A percentile compares a stretch with the other conserved stretches of the same genome.
phyloP scores from a whole-genome alignment of 2,888 invertebrate species.

The Zeuzera pyrina region DNA sequence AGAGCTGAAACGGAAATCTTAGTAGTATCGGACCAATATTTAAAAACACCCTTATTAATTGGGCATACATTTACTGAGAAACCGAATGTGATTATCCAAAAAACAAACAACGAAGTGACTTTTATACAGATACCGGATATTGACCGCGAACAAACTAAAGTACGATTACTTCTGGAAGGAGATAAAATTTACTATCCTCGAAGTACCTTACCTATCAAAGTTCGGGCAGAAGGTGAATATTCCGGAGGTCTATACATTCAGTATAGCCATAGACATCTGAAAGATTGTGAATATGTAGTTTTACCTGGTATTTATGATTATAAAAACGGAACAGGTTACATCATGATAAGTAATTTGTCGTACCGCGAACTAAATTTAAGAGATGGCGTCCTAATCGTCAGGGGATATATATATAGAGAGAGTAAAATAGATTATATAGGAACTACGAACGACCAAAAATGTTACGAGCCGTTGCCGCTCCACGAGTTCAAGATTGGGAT shows the following conservation, averaged over 20 bases:
- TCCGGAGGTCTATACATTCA: neutral
- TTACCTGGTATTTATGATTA: neutral
- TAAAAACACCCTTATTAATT: neutral
- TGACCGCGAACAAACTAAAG: neutral
- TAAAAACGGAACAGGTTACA: neutral
- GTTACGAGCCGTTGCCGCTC: neutral
- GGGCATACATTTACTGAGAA: neutral
- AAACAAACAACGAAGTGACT: neutral
- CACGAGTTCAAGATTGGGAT: neutral
- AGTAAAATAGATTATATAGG: neutral
- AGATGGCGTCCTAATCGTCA: neutral
- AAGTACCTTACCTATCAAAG: neutral
- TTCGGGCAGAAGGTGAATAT: neutral
- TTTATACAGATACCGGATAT: neutral
- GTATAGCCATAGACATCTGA: neutral
- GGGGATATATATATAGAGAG: slow-evolving; percentile 1
- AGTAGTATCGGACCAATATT: neutral
- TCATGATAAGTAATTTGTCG: neutral
- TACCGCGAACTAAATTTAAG: neutral
- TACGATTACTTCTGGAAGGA: neutral
- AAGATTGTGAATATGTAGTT: neutral
- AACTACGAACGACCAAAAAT: neutral
- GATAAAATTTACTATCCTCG: neutral
- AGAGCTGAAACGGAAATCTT: neutral
- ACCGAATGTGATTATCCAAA: neutral